Evolutionary conservation across 2,797 vertebrate genomes (phyloP), one percentile per base, ranked within the genome.

Genomic region (Tauraco hartlaubi): DNA sequence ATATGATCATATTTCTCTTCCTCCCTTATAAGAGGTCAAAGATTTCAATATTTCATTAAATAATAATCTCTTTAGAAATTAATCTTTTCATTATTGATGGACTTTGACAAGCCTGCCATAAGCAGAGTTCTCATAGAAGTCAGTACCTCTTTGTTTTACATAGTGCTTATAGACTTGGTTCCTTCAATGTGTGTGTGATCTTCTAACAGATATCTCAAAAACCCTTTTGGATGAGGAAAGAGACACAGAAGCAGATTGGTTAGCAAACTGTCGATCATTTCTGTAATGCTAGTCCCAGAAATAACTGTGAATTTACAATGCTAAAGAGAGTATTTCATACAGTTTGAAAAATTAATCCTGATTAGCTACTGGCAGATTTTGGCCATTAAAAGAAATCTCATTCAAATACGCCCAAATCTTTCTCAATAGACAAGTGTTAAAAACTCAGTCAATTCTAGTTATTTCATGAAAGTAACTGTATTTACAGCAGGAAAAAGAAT

Each of bases 1-100:
- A 63, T 66, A 68, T 49, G 69, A 91, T 46, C 58, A 26, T 88
- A 75, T 81, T 94, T 95, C 73, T 95, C 37, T 75, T 78, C 15
- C 6, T 23, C n/a, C 46, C 37, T 77, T 72, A 26, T 48, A 52
- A 95, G 74, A 96, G 74, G 67, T 95, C 74, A 90, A 85, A 86
- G 26, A 71, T 71, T 69, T 76, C 39, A 75, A 69, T 91, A 81
- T 79, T 74, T 91, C 44, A 86, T 68, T 74, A 41, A 86, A 87
- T 91, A 73, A 29, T 19, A 68, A 55, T 90, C 56, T 74, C 56
- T 81, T 96, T 61, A 90, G n/a, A 83, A 90, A 63, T 54, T 61
- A 83, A 33, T 78, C 3, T 86, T 87, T 92, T 92, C 39, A 59
- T 71, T 92, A 63, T 49, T 55, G 61, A 83, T 67, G 26, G 51